Evolutionary conservation across 2,888 invertebrate species (phyloP), one percentile per base, ranked within the genome.

Genomic region (Plemyria rubiginata): DNA sequence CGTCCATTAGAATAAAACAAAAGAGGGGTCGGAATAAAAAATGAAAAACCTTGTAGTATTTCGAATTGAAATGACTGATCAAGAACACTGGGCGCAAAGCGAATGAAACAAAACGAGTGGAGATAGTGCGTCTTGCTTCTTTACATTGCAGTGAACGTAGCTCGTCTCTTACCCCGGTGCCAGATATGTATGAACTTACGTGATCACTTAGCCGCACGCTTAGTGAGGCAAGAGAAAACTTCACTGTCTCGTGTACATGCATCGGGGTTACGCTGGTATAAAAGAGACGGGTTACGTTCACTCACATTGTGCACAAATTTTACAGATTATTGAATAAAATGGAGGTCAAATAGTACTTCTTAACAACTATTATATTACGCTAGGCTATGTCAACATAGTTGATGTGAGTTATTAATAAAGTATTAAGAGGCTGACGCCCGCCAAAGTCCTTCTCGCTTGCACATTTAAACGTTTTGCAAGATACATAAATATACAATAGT

Each of bases 91-190:
- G 13, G 49, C 53, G 16, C 54, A 61, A 54, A 40, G 7, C 36
- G 11, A 54, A 58, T 58, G 60, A 54, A 54, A 5, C 9, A 61
- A 55, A 59, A 38, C 40, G 38, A 32, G 38, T 16, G n/a, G 36
- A 48, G 9, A 57, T 28, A 56, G n/a, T 51, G 29, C n/a, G 15
- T 54, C 32, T 36, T 52, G 52, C 13, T 52, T 46, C 41, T 50
- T 55, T 54, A 54, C 29, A 46, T 32, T n/a, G n/a, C n/a, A n/a
- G n/a, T n/a, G n/a, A n/a, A n/a, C n/a, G n/a, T n/a, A n/a, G n/a
- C n/a, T n/a, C n/a, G n/a, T n/a, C n/a, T n/a, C n/a, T n/a, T n/a
- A n/a, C n/a, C n/a, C n/a, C n/a, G n/a, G n/a, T n/a, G n/a, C n/a
- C n/a, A n/a, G n/a, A n/a, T n/a, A n/a, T n/a, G n/a, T n/a, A n/a